phyloP scores from a whole-genome alignment of 2,113 vertebrate species.

The Oryctolagus cuniculus region DNA sequence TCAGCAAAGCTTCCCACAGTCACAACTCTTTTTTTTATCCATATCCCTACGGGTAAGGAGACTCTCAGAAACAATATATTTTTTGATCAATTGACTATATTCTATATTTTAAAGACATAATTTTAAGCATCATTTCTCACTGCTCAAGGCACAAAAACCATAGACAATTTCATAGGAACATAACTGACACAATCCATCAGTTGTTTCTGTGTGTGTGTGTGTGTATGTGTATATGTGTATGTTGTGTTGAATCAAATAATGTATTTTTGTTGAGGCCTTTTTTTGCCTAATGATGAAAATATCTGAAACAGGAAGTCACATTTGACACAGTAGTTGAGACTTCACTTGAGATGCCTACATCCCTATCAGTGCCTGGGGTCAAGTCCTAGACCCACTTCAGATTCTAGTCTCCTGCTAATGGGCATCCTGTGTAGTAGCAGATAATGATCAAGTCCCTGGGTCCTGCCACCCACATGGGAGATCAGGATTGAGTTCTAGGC shows the following conservation, averaged over 20 bases:
- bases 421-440: too few species aligned
- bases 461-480: too few species aligned
- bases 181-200: neutral
- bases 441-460: too few species aligned
- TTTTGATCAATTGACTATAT: neutral
- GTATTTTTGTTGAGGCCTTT: neutral
- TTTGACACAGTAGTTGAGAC: too few species aligned
- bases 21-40: neutral
- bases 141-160: neutral
- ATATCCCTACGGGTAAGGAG: neutral
- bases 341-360: too few species aligned
- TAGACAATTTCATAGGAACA: neutral
- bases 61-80: neutral
- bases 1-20: neutral
- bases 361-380: too few species aligned
- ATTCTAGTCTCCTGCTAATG: too few species aligned
- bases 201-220: neutral
- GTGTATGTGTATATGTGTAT: too few species aligned
- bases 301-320: too few species aligned
- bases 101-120: neutral
- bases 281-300: neutral
- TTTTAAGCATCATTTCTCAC: conserved; percentile 35
- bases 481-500: too few species aligned
- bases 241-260: neutral
- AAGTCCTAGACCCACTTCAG: too few species aligned